These are phyloP conservation scores for Torymus aiolomorphi DNA, from an alignment of 2,888 invertebrate genomes.

Conservation along the genomic window DNA sequence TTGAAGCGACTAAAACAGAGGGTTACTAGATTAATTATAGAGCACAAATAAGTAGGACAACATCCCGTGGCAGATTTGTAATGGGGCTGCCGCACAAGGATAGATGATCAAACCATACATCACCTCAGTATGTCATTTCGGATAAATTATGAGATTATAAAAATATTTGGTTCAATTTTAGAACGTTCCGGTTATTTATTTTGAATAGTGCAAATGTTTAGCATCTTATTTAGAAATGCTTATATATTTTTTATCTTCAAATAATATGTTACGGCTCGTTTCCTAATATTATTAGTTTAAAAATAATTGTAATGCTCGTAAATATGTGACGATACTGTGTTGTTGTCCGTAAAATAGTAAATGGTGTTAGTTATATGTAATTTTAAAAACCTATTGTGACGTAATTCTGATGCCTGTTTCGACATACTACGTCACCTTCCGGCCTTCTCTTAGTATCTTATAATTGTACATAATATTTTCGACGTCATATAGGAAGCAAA, in stretches of 20 bases:
- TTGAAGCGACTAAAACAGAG: not conserved
- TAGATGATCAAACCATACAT: slow-evolving; percentile 2
- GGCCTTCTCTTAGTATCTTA: too few species aligned
- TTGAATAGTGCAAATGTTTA: not conserved
- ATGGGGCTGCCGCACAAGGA: slow-evolving; percentile 13
- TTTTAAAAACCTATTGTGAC: slow-evolving; percentile 9
- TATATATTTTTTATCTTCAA: not conserved
- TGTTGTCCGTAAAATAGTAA: slow-evolving; percentile 16
- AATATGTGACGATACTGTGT: not conserved
- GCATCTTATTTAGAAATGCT: too few species aligned
- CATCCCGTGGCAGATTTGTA: slow-evolving; percentile 17
- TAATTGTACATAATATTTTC: too few species aligned
- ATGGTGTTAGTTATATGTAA: not conserved
- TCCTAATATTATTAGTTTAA: slow-evolving; percentile 9
- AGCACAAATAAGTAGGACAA: slow-evolving; percentile 22
- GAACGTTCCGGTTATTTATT: slow-evolving; percentile 1
- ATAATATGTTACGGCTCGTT: not conserved
- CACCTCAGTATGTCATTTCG: slow-evolving; percentile 23
- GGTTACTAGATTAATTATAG: slow-evolving; percentile 38
- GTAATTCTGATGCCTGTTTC: not conserved
- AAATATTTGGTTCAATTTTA: slow-evolving; percentile 6
- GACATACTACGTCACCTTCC: too few species aligned
- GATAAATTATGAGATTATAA: slow-evolving; percentile 28
- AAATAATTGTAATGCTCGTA: slow-evolving; percentile 11
- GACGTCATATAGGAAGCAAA: too few species aligned